phyloP scores from a whole-genome alignment of 2,888 invertebrate species.

The Drosophila kambysellisi region DNA sequence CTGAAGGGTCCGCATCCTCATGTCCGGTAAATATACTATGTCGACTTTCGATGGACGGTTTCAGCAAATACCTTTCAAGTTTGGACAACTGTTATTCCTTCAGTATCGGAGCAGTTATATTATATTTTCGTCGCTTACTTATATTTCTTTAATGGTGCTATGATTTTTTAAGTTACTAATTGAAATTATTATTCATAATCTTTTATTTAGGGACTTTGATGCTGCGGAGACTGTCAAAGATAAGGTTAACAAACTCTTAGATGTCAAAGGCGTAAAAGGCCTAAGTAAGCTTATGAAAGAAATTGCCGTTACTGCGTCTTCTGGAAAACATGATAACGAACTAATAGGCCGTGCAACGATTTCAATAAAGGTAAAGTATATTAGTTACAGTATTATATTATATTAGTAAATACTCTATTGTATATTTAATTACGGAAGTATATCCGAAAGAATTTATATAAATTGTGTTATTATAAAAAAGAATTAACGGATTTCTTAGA shows the following conservation, averaged over 20 bases:
- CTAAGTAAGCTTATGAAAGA: conserved; percentile 94
- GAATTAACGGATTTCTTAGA: not conserved
- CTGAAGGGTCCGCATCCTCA: not conserved
- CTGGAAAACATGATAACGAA: conserved; percentile 97
- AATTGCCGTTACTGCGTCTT: conserved; percentile 96
- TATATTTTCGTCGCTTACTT: not conserved
- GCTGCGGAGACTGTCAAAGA: conserved; percentile 95
- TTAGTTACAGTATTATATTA: not conserved
- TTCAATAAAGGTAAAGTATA: conserved; percentile 87
- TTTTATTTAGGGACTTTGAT: conserved; percentile 90
- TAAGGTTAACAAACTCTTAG: conserved; percentile 93
- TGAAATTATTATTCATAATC: not conserved
- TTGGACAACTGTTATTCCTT: not conserved
- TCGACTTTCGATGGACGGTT: not conserved
- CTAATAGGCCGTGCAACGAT: conserved; percentile 95
- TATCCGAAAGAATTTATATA: not conserved
- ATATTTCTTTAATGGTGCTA: not conserved
- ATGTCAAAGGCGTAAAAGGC: conserved; percentile 94
- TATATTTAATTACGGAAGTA: not conserved
- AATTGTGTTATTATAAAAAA: not conserved
- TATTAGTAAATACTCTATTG: too few species aligned
- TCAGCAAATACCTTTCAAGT: too few species aligned
- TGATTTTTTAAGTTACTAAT: not conserved
- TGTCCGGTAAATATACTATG: not conserved
- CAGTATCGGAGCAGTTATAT: not conserved